These are phyloP conservation scores for Ia io DNA, from an alignment of 2,113 vertebrate genomes.

Conservation along the genomic window DNA sequence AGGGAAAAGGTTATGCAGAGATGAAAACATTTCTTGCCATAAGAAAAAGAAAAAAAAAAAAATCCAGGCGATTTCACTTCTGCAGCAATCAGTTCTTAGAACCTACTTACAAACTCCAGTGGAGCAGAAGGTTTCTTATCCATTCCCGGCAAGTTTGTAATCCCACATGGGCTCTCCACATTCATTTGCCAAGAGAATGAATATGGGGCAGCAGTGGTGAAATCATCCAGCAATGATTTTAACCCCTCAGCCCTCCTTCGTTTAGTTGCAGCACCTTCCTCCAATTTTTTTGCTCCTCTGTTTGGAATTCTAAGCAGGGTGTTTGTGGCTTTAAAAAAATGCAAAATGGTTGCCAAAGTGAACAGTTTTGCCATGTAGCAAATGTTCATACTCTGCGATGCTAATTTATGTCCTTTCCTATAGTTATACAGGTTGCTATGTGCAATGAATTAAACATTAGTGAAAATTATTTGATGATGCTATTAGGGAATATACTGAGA, in stretches of 20 bases:
- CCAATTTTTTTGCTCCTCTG: conserved; percentile 39
- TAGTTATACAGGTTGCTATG: conserved; percentile 68
- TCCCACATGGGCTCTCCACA: conserved; percentile 64
- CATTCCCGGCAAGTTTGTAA: conserved; percentile 67
- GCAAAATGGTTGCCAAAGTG: conserved; percentile 77
- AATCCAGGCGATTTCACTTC: conserved; percentile 72
- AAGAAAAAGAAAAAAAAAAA: conserved; percentile 70
- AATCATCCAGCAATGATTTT: conserved; percentile 55
- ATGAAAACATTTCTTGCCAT: conserved; percentile 70
- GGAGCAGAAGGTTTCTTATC: conserved; percentile 72
- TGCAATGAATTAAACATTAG: conserved; percentile 67
- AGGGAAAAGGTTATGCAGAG: conserved; percentile 54
- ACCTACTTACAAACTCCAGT: conserved; percentile 74
- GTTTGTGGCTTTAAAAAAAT: conserved; percentile 76
- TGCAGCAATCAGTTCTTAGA: conserved; percentile 68
- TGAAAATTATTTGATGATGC: conserved; percentile 48
- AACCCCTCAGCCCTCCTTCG: conserved; percentile 63
- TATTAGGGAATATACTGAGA: conserved; percentile 28
- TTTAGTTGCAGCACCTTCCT: conserved; percentile 53
- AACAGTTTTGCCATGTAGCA: conserved; percentile 76
- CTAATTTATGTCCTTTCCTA: conserved; percentile 74
- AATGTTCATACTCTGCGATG: conserved; percentile 75
- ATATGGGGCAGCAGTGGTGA: conserved; percentile 59
- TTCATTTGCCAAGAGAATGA: conserved; percentile 60
- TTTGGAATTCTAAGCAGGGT: conserved; percentile 63